These are phyloP conservation scores for Platycheirus rosarum DNA, from an alignment of 2,888 invertebrate species.

Conservation along the genomic window DNA sequence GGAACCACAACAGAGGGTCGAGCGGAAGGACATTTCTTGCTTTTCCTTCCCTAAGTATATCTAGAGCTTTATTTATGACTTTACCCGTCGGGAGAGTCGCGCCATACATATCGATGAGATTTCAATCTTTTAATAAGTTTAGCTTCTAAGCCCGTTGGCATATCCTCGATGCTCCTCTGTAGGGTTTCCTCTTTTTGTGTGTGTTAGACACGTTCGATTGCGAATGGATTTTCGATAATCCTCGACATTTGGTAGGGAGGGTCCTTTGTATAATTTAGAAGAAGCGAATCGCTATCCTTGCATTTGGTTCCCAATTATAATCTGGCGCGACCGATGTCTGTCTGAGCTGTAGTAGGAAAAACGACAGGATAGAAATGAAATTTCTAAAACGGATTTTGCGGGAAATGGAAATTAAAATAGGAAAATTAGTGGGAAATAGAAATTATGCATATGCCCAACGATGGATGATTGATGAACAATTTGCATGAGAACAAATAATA, in stretches of 20 bases:
- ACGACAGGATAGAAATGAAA: not conserved
- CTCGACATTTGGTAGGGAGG: constrained; percentile 19
- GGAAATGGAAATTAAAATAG: constrained; percentile 32
- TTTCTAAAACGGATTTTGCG: constrained; percentile 30
- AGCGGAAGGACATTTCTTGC: not conserved
- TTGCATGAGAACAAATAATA: constrained; percentile 29
- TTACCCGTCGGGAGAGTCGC: not conserved
- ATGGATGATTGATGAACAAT: constrained; percentile 44
- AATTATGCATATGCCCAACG: constrained; percentile 37
- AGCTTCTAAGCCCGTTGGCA: constrained; percentile 76
- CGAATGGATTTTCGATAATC: constrained; percentile 46
- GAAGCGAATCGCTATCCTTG: constrained; percentile 14
- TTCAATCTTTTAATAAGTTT: constrained; percentile 81
- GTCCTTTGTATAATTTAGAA: constrained; percentile 20
- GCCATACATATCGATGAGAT: constrained; percentile 78
- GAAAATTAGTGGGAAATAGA: constrained; percentile 42
- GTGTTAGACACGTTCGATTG: constrained; percentile 13
- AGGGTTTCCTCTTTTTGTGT: constrained; percentile 4
- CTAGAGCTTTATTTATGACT: constrained; percentile 3
- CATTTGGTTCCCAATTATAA: constrained; percentile 16
- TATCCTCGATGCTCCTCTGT: constrained; percentile 25
- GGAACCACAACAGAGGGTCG: constrained; percentile 2
- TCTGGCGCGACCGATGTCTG: not conserved
- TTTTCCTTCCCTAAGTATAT: not conserved
- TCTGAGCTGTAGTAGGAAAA: not conserved